Evolutionary conservation across 2,797 vertebrate species (phyloP).

Genomic region (Characodon lateralis): DNA sequence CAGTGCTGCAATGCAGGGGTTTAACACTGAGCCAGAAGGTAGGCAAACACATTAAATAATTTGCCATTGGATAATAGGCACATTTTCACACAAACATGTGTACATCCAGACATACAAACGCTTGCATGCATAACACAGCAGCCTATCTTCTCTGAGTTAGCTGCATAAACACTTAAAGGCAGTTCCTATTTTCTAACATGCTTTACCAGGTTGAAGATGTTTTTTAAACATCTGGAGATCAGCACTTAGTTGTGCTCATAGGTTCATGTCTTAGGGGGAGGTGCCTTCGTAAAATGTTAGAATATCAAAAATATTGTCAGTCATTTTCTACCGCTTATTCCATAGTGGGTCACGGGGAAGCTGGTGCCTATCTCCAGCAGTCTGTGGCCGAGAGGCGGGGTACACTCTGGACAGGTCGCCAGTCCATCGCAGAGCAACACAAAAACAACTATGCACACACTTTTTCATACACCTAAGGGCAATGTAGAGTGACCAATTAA

Average conservation of each 20-base stretch:
- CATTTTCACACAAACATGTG: slow-evolving; percentile 21
- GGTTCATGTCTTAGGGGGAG: neutral
- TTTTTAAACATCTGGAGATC: neutral
- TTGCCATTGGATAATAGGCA: slow-evolving; percentile 42
- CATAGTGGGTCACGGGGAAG: too few relatives aligned
- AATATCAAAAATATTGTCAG: neutral
- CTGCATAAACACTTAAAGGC: slow-evolving; percentile 2
- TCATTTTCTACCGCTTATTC: too few relatives aligned
- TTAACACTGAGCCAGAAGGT: slow-evolving; percentile 74
- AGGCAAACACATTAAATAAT: slow-evolving; percentile 68
- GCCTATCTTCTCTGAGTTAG: slow-evolving; percentile 25
- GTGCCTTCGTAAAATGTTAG: neutral
- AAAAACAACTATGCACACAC: too few relatives aligned
- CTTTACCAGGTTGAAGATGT: neutral
- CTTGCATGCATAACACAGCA: slow-evolving; percentile 15
- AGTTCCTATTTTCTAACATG: neutral
- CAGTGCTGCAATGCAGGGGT: slow-evolving; percentile 84
- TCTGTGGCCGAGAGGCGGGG: too few relatives aligned
- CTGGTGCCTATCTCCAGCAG: too few relatives aligned
- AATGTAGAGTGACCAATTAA: too few relatives aligned
- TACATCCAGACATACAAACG: slow-evolving; percentile 18
- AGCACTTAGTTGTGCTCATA: neutral
- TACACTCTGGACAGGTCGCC: too few relatives aligned
- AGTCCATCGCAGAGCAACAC: too few relatives aligned
- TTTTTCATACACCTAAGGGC: too few relatives aligned